Conservation (phyloP, 2,113 vertebrate genomes). For the Phrynosoma blainvillii region DNA sequence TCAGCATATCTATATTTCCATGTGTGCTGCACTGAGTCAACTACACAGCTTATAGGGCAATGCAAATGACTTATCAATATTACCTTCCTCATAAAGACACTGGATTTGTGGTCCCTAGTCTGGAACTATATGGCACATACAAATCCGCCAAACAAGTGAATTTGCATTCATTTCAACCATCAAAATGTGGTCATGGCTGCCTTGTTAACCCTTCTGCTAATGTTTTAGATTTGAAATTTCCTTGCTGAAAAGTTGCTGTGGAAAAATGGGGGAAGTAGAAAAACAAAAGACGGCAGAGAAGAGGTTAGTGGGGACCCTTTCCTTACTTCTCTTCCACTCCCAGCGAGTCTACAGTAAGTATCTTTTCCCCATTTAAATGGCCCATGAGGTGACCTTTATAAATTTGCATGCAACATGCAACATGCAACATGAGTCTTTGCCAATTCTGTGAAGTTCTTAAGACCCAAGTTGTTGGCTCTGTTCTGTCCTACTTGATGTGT, state of each 20-base stretch:
- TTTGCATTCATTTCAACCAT: background rate
- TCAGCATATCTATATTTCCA: background rate
- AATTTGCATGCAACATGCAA: background rate
- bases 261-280: too few species aligned
- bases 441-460: background rate
- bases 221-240: background rate
- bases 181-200: too few species aligned
- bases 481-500: too few species aligned
- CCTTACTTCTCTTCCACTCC: background rate
- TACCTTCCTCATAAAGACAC: background rate
- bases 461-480: background rate
- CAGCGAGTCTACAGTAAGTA: background rate
- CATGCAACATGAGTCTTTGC: background rate
- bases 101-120: background rate
- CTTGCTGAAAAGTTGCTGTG: too few species aligned
- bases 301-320: background rate
- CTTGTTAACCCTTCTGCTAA: background rate
- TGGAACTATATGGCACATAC: background rate
- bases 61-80: background rate
- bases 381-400: background rate
- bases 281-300: too few species aligned
- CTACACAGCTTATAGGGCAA: background rate
- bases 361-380: background rate
- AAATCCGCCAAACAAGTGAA: background rate
- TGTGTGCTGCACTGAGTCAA: too few species aligned